Conservation (phyloP, 2,888 invertebrate genomes). For the Morpho helenor region DNA sequence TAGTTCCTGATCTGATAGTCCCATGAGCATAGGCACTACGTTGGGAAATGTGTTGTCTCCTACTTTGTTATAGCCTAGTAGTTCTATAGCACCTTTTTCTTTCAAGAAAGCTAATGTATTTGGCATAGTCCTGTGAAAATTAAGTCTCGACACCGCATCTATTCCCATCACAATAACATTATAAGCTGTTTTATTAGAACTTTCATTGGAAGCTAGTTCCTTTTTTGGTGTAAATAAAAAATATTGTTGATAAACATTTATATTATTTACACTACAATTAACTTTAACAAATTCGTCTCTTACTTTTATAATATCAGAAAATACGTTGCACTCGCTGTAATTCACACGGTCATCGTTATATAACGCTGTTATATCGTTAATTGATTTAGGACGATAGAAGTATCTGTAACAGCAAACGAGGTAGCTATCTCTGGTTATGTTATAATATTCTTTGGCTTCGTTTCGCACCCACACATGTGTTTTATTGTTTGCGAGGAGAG, state of each 20-base stretch:
- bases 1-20: conserved; percentile 80
- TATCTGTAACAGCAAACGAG: conserved; percentile 78
- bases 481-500: conserved; percentile 75
- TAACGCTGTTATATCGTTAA: conserved; percentile 47
- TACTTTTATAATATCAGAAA: conserved; percentile 51
- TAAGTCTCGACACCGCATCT: conserved; percentile 90
- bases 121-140: conserved; percentile 90
- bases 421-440: conserved; percentile 48
- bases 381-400: conserved; percentile 66
- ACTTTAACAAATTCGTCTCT: conserved; percentile 82
- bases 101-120: conserved; percentile 80
- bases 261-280: conserved; percentile 67
- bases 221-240: conserved; percentile 79
- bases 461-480: conserved; percentile 73
- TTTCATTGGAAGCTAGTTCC: conserved; percentile 27
- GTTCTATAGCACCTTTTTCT: conserved; percentile 82
- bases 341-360: conserved; percentile 52
- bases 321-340: conserved; percentile 60
- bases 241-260: conserved; percentile 80
- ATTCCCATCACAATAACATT: conserved; percentile 89
- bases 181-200: conserved; percentile 38
- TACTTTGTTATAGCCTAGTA: conserved; percentile 93
- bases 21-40: conserved; percentile 87
- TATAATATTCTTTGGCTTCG: conserved; percentile 60
- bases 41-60: conserved; percentile 96